phyloP scores from a whole-genome alignment of 2,113 vertebrate species.

The Desmodus rotundus region DNA sequence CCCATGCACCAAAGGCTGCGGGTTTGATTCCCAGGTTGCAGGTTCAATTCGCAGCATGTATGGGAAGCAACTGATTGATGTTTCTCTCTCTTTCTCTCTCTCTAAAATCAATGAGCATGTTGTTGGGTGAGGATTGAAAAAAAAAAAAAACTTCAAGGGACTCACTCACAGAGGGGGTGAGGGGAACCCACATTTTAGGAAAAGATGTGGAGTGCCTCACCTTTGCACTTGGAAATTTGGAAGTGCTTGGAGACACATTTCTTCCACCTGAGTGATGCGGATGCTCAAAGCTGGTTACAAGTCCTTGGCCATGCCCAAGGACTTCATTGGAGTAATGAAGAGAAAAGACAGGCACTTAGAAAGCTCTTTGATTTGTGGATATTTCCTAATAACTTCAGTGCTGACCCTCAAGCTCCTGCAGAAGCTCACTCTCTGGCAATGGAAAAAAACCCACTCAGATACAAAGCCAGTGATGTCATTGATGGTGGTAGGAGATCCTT shows the following conservation, averaged over 20 bases:
- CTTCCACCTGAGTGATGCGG: background rate
- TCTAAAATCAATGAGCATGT: too few species aligned
- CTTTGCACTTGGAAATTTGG: background rate
- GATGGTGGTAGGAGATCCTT: constrained; percentile 66
- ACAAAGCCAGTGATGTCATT: background rate
- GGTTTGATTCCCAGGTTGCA: too few species aligned
- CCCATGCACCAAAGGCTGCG: too few species aligned
- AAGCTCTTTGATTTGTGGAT: background rate
- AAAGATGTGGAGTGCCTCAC: background rate
- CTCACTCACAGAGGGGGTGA: too few species aligned
- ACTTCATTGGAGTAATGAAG: background rate
- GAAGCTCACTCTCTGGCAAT: background rate
- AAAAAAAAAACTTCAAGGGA: too few species aligned
- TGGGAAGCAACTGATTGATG: too few species aligned
- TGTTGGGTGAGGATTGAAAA: too few species aligned
- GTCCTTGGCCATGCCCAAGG: background rate
- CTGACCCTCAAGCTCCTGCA: background rate
- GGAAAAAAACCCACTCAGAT: background rate
- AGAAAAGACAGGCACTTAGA: background rate
- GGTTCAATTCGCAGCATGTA: too few species aligned
- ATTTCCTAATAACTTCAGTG: background rate
- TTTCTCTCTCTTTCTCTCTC: too few species aligned
- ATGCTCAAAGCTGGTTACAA: background rate
- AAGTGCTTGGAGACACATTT: background rate
- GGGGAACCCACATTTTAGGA: too few species aligned